Percentiles rank a stretch among this genome's conserved stretches.
Conservation (phyloP, 2,113 vertebrate species). For the Lathamus discolor region DNA sequence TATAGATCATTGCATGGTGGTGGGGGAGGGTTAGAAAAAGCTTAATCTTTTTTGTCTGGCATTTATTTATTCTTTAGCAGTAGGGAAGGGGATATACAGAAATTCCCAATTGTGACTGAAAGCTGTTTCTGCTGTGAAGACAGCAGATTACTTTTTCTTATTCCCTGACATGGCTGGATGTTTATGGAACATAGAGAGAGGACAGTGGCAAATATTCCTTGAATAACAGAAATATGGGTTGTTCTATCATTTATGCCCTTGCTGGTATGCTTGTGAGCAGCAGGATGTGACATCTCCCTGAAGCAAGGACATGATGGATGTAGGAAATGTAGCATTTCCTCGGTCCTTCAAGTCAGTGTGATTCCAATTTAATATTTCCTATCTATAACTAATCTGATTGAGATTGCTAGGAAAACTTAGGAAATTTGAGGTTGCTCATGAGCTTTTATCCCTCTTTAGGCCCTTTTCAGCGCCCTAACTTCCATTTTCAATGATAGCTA, state of each 20-base stretch:
- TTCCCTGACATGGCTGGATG: not conserved
- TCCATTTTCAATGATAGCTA: not conserved
- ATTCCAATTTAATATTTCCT: not conserved
- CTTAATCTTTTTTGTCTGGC: not conserved
- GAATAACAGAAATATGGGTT: not conserved
- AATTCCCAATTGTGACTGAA: not conserved
- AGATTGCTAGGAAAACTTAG: not conserved
- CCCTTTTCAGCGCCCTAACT: not conserved
- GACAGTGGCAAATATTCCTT: not conserved
- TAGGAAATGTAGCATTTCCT: not conserved
- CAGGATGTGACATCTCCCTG: not conserved
- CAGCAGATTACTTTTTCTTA: not conserved
- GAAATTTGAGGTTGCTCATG: not conserved
- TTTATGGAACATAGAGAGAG: not conserved
- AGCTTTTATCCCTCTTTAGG: not conserved
- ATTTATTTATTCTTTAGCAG: not conserved
- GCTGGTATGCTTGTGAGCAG: not conserved
- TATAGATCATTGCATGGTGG: not conserved
- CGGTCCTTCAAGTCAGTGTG: not conserved
- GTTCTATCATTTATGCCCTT: not conserved
- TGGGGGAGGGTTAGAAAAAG: not conserved
- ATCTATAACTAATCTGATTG: not conserved
- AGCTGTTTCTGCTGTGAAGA: not conserved
- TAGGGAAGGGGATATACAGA: not conserved
- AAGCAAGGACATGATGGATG: not conserved